Percentiles rank a stretch among this genome's conserved stretches.
Evolutionary conservation across 2,888 invertebrate genomes (phyloP).

Genomic region (Parochlus steinenii): DNA sequence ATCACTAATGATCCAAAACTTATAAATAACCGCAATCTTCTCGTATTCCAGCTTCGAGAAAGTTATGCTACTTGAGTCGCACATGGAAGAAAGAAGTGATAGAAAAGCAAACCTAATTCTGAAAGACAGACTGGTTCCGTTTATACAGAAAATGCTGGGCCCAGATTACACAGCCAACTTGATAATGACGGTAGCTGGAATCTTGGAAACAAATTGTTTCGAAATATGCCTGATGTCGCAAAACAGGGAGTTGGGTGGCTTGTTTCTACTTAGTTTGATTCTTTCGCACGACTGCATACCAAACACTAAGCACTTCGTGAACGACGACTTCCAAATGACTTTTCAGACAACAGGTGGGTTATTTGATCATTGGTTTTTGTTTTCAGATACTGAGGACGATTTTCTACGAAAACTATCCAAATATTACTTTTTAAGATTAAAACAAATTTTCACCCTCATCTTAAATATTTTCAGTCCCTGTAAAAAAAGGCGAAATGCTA

Average conservation of each 20-base stretch:
- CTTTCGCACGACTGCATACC: conserved; percentile 56
- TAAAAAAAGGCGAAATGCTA: conserved; percentile 48
- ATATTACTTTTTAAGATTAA: neutral
- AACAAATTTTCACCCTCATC: neutral
- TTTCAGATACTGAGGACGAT: too few species aligned
- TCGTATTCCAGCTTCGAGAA: conserved; percentile 14
- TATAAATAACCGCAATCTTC: too few species aligned
- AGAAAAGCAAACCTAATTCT: conserved; percentile 42
- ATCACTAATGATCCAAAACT: too few species aligned
- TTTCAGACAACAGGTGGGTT: conserved; percentile 40
- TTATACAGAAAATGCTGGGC: conserved; percentile 25
- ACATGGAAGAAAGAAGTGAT: conserved; percentile 40
- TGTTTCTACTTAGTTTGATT: conserved; percentile 10
- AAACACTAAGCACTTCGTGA: conserved; percentile 52
- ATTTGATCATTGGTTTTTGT: too few species aligned
- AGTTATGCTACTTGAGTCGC: conserved; percentile 25
- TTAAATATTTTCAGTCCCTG: conserved; percentile 20
- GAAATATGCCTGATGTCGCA: conserved; percentile 37
- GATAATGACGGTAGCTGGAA: conserved; percentile 44
- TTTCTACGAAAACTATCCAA: neutral
- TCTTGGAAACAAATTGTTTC: conserved; percentile 54
- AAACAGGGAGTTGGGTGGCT: conserved; percentile 31
- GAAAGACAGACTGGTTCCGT: conserved; percentile 42
- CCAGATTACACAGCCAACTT: conserved; percentile 36
- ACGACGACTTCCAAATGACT: conserved; percentile 40